Evolutionary conservation across 2,888 invertebrate genomes (phyloP).

Genomic region (Pimpla rufipes): DNA sequence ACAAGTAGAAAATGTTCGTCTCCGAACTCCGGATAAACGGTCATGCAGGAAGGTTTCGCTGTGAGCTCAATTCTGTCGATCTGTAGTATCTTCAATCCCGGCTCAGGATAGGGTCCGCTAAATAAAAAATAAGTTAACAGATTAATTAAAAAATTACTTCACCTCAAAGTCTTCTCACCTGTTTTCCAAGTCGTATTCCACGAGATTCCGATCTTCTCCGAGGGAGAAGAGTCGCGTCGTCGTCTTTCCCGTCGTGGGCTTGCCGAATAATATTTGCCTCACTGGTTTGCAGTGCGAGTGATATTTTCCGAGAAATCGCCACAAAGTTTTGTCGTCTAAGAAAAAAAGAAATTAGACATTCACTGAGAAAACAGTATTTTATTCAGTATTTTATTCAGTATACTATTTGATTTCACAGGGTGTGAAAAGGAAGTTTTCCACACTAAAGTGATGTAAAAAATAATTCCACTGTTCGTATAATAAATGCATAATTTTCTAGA

Average conservation of each 20-base stretch:
- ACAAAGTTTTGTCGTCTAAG: conserved; percentile 80
- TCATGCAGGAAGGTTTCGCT: conserved; percentile 87
- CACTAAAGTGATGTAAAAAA: too few relatives aligned
- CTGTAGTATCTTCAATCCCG: conserved; percentile 79
- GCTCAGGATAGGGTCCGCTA: conserved; percentile 79
- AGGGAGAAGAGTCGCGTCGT: conserved; percentile 87
- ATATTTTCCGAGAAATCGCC: conserved; percentile 88
- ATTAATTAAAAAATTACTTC: neutral
- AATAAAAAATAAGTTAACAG: neutral
- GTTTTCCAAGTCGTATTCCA: conserved; percentile 87
- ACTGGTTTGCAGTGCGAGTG: conserved; percentile 88
- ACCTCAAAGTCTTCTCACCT: conserved; percentile 79
- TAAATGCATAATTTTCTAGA: neutral
- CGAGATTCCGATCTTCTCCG: conserved; percentile 87
- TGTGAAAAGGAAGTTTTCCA: too few relatives aligned
- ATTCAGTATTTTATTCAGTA: neutral
- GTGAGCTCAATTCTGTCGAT: conserved; percentile 89
- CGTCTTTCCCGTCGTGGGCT: conserved; percentile 81
- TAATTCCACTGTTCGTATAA: too few relatives aligned
- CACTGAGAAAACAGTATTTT: too few relatives aligned
- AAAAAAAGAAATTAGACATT: neutral
- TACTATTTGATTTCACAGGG: too few relatives aligned
- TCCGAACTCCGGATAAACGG: conserved; percentile 85
- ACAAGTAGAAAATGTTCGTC: conserved; percentile 87
- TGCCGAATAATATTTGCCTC: conserved; percentile 87